Conservation (phyloP, 1,140 invertebrate species). For the Gonioctena quinquepunctata region DNA sequence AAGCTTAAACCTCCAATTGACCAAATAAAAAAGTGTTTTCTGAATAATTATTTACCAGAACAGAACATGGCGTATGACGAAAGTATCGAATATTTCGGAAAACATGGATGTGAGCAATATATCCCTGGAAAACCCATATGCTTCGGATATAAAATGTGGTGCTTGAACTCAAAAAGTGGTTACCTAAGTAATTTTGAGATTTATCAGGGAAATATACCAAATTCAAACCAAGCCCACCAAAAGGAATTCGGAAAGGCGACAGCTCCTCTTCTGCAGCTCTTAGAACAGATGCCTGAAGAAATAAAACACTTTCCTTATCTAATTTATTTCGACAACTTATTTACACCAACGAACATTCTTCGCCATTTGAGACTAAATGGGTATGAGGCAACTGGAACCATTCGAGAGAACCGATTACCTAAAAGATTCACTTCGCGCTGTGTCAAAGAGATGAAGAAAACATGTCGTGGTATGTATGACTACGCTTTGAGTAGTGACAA, state of each 20-base stretch:
- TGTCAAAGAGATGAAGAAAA: constrained; percentile 14
- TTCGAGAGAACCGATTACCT: constrained; percentile 17
- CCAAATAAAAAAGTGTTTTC: background rate
- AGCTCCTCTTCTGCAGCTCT: constrained; percentile 28
- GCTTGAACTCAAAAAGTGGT: constrained; percentile 28
- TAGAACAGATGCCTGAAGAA: constrained; percentile 31
- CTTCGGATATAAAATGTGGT: constrained; percentile 40
- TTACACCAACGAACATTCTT: constrained; percentile 5
- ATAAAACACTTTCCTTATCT: constrained; percentile 1
- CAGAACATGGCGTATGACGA: background rate
- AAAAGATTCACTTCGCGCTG: background rate
- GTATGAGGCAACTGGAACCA: constrained; percentile 10
- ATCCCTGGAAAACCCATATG: constrained; percentile 25
- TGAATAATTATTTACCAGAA: background rate
- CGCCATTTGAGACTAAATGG: background rate
- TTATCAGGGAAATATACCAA: constrained; percentile 32
- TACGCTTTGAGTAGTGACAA: constrained; percentile 42
- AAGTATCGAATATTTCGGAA: background rate
- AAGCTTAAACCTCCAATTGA: background rate
- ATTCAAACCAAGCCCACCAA: constrained; percentile 19
- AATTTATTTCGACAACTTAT: constrained; percentile 21
- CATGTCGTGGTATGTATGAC: constrained; percentile 34
- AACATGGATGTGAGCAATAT: background rate
- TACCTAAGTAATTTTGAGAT: constrained; percentile 36
- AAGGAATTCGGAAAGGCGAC: constrained; percentile 34